A percentile compares a stretch with the other conserved stretches of the same genome.
These are phyloP conservation scores for Oryzias celebensis DNA, from an alignment of 2,113 vertebrate genomes.

Conservation along the genomic window DNA sequence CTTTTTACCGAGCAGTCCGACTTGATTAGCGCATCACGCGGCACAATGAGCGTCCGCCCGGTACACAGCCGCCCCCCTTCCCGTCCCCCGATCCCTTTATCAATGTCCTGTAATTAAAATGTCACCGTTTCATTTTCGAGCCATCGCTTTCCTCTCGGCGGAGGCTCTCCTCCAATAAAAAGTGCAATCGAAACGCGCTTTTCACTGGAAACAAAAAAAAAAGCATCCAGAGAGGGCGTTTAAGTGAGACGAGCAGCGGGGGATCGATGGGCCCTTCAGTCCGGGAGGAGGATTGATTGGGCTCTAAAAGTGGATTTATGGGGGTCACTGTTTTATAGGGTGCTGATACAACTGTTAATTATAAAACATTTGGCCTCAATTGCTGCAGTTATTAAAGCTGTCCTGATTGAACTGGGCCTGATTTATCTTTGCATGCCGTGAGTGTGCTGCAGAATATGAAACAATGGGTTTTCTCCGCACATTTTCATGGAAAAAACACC, in stretches of 20 bases:
- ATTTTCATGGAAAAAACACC: no score
- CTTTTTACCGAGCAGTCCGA: constrained; percentile 61
- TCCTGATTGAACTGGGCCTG: constrained; percentile 81
- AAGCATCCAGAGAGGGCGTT: constrained; percentile 71
- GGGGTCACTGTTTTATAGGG: constrained; percentile 91
- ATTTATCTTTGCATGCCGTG: constrained; percentile 76
- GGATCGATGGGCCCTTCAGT: constrained; percentile 83
- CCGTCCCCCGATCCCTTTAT: constrained; percentile 79
- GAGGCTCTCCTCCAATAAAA: constrained; percentile 88
- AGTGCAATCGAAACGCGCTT: constrained; percentile 87
- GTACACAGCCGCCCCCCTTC: constrained; percentile 73
- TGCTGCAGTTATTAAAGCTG: constrained; percentile 88
- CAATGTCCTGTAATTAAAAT: constrained; percentile 97
- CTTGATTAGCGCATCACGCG: constrained; percentile 72
- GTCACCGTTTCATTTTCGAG: constrained; percentile 91
- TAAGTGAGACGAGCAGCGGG: constrained; percentile 52
- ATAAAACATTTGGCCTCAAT: constrained; percentile 88
- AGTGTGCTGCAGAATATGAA: neutral
- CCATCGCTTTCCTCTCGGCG: constrained; percentile 79
- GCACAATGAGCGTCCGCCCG: constrained; percentile 65
- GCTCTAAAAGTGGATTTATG: constrained; percentile 93
- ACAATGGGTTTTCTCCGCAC: neutral
- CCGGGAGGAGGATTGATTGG: constrained; percentile 86
- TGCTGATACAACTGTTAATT: constrained; percentile 93
- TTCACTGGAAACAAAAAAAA: constrained; percentile 76